Evolutionary conservation across 2,797 vertebrate genomes (phyloP).

Genomic region (Chaunax sp.): DNA sequence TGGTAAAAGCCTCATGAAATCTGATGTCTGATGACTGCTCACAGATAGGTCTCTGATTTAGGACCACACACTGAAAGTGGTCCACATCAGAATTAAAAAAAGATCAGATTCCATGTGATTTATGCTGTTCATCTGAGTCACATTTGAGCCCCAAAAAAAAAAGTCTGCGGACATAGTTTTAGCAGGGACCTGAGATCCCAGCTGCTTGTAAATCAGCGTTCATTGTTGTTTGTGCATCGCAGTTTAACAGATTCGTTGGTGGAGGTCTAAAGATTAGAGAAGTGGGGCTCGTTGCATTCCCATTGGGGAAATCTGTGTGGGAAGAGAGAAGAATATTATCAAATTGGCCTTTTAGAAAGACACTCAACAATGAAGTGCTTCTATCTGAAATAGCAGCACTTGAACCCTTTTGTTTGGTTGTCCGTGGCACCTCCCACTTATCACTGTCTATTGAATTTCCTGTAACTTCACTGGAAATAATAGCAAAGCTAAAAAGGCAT

Average conservation of each 20-base stretch:
- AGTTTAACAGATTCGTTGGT: background rate
- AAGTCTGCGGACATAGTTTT: background rate
- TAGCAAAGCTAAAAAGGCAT: background rate
- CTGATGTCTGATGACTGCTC: too few species aligned
- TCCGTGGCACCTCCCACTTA: background rate
- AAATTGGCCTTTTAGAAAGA: conserved; percentile 28
- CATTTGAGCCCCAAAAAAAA: too few species aligned
- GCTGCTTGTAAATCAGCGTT: conserved; percentile 5
- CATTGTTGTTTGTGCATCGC: background rate
- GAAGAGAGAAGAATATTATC: conserved; percentile 18
- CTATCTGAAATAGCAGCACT: background rate
- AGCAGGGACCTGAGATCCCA: conserved; percentile 4
- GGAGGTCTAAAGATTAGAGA: conserved; percentile 19
- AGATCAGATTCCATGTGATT: background rate
- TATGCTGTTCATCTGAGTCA: too few species aligned
- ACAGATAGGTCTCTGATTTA: too few species aligned
- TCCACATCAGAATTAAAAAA: too few species aligned
- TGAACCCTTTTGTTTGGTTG: background rate
- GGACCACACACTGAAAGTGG: too few species aligned
- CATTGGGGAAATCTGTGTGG: conserved; percentile 12
- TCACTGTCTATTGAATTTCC: background rate
- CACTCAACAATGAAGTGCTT: conserved; percentile 24
- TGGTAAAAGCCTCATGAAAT: too few species aligned
- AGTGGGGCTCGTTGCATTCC: background rate
- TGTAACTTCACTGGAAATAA: too few species aligned